Conservation (phyloP, 2,888 invertebrate genomes). For the Argyresthia albistria region DNA sequence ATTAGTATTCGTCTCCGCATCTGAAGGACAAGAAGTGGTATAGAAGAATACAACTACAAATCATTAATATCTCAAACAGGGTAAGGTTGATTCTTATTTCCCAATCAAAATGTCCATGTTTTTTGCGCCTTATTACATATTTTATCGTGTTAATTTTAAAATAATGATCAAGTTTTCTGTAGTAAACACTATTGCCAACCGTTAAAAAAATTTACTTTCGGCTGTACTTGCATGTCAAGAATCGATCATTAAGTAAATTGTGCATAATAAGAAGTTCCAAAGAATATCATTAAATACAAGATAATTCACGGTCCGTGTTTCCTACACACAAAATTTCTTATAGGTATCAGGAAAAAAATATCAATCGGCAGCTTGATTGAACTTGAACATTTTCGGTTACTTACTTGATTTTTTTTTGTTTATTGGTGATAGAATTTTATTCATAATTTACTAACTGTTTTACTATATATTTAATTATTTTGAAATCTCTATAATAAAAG, state of each 20-base stretch:
- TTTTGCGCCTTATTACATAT: conserved; percentile 36
- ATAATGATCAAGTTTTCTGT: conserved; percentile 8
- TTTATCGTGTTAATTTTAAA: conserved; percentile 17
- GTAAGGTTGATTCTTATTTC: background rate
- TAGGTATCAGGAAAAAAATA: too few species aligned
- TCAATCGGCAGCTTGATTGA: too few species aligned
- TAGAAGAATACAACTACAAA: background rate
- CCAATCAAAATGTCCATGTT: conserved; percentile 14
- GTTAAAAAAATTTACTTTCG: background rate
- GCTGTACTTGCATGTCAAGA: conserved; percentile 27
- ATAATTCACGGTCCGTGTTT: conserved; percentile 8
- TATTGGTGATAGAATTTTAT: too few species aligned
- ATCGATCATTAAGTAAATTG: conserved; percentile 41
- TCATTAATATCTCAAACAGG: background rate
- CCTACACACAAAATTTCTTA: conserved; percentile 15
- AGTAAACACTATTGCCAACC: conserved; percentile 18
- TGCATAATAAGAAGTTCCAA: conserved; percentile 28
- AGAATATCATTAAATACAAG: conserved; percentile 17
- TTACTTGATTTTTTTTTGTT: too few species aligned
- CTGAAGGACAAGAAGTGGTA: too few species aligned
- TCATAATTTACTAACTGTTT: too few species aligned
- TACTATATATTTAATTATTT: background rate
- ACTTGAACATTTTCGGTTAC: too few species aligned
- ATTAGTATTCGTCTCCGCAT: too few species aligned
- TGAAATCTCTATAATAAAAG: background rate